Evolutionary conservation across 1,140 invertebrate genomes (phyloP), one percentile per base, ranked within the genome.

Genomic region (Hylaeus anthracinus): DNA sequence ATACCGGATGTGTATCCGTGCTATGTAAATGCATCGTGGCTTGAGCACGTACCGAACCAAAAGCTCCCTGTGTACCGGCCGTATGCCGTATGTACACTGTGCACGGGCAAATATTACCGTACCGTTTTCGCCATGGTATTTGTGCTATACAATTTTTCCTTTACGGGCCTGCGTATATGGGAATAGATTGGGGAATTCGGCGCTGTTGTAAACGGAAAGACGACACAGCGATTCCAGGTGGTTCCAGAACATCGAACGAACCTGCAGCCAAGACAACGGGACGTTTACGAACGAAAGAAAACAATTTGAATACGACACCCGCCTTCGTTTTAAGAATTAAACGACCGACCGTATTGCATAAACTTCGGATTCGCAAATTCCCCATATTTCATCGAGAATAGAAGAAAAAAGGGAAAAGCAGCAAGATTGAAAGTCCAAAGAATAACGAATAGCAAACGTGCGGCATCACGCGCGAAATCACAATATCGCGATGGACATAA

Each of bases 1-100:
- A 87, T 85, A 74, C 48, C 73, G 77, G 74, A 75, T 78, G 76
- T 86, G 76, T 82, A 73, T 86, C 74, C 72, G 66, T 37, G 45
- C 60, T 58, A 73, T 81, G 69, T 69, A 73, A 45, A 79, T 61
- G 83, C 71, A 63, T 58, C 60, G 15, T 15, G 64, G 70, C 43
- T 45, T 48, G 48, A 39, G 70, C 81, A 84, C 69, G 81, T 79
- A 73, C 51, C 48, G 37, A 14, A 60, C 56, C 55, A 69, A 83
- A 26, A 84, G 69, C 51, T 39, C 43, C 53, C 12, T 6, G 43
- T 67, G 55, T 41, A 58, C 69, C 37, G 41, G 65, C 12, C 45
- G 55, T 73, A 43, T 67, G 65, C 12, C 45, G 55, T 73, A 43
- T 67, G 53, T 43, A 45, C 43, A 53, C n/a, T 70, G 53, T 73